Evolutionary conservation across 2,888 invertebrate genomes (phyloP).

Genomic region (Orthosia incerta): DNA sequence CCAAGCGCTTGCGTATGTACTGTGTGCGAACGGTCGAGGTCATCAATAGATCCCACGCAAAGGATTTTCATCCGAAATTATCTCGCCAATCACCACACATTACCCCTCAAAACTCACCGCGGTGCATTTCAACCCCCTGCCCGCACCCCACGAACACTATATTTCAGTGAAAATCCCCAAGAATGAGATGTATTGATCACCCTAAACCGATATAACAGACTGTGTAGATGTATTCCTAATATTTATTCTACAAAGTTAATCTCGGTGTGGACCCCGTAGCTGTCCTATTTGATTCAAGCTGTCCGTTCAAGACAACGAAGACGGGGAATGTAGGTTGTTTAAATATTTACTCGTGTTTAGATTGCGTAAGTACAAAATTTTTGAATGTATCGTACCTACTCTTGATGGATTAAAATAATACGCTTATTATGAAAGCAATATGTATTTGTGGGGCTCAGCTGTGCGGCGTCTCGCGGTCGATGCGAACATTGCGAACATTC

Average conservation of each 20-base stretch:
- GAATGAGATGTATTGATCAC: slow-evolving; percentile 74
- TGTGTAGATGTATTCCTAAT: slow-evolving; percentile 86
- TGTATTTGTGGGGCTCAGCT: slow-evolving; percentile 80
- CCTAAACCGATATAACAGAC: slow-evolving; percentile 83
- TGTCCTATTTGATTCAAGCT: slow-evolving; percentile 78
- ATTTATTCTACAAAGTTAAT: slow-evolving; percentile 79
- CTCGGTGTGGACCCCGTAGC: slow-evolving; percentile 82
- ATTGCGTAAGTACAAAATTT: slow-evolving; percentile 89
- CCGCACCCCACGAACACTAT: slow-evolving; percentile 41
- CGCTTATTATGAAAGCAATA: slow-evolving; percentile 87
- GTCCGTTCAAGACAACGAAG: slow-evolving; percentile 89
- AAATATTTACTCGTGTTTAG: slow-evolving; percentile 84
- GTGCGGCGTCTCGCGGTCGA: slow-evolving; percentile 75
- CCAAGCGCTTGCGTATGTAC: slow-evolving; percentile 54
- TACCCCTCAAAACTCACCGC: slow-evolving; percentile 38
- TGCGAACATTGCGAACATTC: slow-evolving; percentile 88
- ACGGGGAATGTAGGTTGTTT: slow-evolving; percentile 88
- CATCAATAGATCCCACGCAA: slow-evolving; percentile 67
- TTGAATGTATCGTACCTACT: slow-evolving; percentile 84
- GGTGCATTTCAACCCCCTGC: slow-evolving; percentile 38
- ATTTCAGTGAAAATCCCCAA: slow-evolving; percentile 64
- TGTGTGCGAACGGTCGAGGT: slow-evolving; percentile 68
- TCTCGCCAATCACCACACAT: slow-evolving; percentile 63
- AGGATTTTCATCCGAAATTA: slow-evolving; percentile 58
- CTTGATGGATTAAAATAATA: slow-evolving; percentile 80